Conservation (phyloP, 2,888 invertebrate species). For the Hydrotaea diabolus region DNA sequence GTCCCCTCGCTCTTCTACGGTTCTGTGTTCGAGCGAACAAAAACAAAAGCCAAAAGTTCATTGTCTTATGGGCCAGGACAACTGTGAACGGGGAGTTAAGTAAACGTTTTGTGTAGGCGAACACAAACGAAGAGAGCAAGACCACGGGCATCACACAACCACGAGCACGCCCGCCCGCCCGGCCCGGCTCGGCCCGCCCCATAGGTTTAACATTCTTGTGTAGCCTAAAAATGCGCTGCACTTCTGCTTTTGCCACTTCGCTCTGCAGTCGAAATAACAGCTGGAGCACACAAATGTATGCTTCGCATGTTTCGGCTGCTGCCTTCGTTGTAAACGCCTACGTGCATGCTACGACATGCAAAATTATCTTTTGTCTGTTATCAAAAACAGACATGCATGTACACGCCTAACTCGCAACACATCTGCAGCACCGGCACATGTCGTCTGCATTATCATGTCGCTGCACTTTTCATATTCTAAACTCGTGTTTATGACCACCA, state of each 20-base stretch:
- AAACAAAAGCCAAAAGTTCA: slow-evolving; percentile 66
- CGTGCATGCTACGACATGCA: slow-evolving; percentile 56
- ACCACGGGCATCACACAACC: neutral
- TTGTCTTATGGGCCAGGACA: slow-evolving; percentile 55
- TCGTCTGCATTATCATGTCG: neutral
- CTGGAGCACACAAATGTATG: slow-evolving; percentile 46
- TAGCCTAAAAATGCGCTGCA: slow-evolving; percentile 42
- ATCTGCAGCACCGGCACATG: neutral
- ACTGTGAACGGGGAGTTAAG: slow-evolving; percentile 47
- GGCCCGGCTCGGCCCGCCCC: neutral
- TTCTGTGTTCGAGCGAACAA: slow-evolving; percentile 7
- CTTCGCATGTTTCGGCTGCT: slow-evolving; percentile 46
- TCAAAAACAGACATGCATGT: slow-evolving; percentile 10
- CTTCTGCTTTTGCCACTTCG: slow-evolving; percentile 6
- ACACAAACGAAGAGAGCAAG: neutral
- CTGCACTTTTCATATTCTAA: neutral
- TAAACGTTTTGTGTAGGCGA: slow-evolving; percentile 49
- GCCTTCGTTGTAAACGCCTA: slow-evolving; percentile 53
- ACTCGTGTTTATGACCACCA: neutral
- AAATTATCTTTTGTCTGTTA: slow-evolving; percentile 64
- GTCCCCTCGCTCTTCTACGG: neutral
- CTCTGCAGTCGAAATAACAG: slow-evolving; percentile 36
- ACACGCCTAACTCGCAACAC: too few relatives aligned
- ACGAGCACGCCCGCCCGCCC: too few relatives aligned
- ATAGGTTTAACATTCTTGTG: neutral